These are phyloP conservation scores for Scaeva pyrastri DNA, from an alignment of 2,888 invertebrate genomes.

Conservation along the genomic window DNA sequence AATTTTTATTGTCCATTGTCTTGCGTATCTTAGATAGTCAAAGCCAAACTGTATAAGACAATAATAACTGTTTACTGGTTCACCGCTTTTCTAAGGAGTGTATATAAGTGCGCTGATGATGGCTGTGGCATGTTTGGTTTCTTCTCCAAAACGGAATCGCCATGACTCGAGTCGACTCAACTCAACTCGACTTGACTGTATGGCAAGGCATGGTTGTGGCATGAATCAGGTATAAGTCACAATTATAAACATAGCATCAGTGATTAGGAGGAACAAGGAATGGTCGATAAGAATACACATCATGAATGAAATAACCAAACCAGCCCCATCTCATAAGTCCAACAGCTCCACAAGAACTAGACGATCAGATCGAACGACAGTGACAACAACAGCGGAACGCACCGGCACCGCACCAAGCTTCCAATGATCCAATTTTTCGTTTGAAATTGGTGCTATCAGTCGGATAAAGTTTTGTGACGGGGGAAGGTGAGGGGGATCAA, in stretches of 20 bases:
- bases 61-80: conserved; percentile 68
- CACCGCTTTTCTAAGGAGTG: conserved; percentile 67
- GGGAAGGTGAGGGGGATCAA: conserved; percentile 1
- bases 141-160: conserved; percentile 62
- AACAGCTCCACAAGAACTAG: not conserved
- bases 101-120: conserved; percentile 35
- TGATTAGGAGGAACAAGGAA: conserved; percentile 12
- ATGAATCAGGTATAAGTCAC: conserved; percentile 61
- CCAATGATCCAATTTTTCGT: conserved; percentile 63
- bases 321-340: conserved; percentile 38
- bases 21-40: conserved; percentile 65
- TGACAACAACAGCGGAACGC: not conserved
- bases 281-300: conserved; percentile 23
- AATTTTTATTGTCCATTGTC: conserved; percentile 70
- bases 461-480: conserved; percentile 27
- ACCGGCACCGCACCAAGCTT: conserved; percentile 4
- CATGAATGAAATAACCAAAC: conserved; percentile 55
- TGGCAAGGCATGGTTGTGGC: conserved; percentile 16
- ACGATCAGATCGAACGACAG: not conserved
- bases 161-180: not conserved
- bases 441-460: conserved; percentile 40
- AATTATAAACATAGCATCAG: not conserved
- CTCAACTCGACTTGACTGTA: too few species aligned
- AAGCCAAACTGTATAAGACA: conserved; percentile 55
- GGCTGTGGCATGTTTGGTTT: conserved; percentile 44